These are phyloP conservation scores for Ganaspis brasiliensis DNA, from an alignment of 2,888 invertebrate genomes.

Conservation along the genomic window DNA sequence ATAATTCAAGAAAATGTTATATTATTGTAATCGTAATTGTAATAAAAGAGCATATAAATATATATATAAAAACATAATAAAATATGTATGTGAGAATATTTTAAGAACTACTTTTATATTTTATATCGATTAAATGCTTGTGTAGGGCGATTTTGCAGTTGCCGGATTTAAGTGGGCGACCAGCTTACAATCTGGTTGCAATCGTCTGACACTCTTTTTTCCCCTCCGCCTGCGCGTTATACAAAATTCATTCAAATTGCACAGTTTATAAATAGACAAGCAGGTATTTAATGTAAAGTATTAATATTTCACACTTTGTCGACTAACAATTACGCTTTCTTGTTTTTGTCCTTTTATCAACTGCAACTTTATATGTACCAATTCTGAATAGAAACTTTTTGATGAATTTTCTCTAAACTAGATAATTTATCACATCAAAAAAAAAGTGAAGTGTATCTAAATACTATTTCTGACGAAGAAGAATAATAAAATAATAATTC, in stretches of 20 bases:
- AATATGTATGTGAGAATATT: background rate
- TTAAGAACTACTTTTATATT: background rate
- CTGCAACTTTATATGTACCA: no score
- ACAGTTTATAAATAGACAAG: conserved; percentile 8
- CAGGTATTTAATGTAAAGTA: conserved; percentile 17
- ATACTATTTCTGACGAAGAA: no score
- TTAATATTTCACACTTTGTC: conserved; percentile 26
- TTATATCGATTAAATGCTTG: background rate
- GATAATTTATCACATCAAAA: no score
- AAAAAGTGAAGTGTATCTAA: no score
- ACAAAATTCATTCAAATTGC: conserved; percentile 1
- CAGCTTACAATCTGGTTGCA: conserved; percentile 11
- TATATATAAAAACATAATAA: background rate
- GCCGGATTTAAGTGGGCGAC: conserved; percentile 15
- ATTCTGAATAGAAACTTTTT: no score
- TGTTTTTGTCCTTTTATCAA: conserved; percentile 8
- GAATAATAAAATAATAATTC: no score
- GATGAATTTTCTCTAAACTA: no score
- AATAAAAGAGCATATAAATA: no score
- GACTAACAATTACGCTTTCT: conserved; percentile 1
- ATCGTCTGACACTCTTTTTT: conserved; percentile 15
- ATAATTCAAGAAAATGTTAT: no score
- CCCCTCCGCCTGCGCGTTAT: conserved; percentile 8
- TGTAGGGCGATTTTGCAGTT: background rate
- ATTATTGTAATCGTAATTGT: no score